Percentiles rank a stretch among this genome's conserved stretches.
These are phyloP conservation scores for Paraplagusia blochii DNA, from an alignment of 2,113 vertebrate species.

Conservation along the genomic window DNA sequence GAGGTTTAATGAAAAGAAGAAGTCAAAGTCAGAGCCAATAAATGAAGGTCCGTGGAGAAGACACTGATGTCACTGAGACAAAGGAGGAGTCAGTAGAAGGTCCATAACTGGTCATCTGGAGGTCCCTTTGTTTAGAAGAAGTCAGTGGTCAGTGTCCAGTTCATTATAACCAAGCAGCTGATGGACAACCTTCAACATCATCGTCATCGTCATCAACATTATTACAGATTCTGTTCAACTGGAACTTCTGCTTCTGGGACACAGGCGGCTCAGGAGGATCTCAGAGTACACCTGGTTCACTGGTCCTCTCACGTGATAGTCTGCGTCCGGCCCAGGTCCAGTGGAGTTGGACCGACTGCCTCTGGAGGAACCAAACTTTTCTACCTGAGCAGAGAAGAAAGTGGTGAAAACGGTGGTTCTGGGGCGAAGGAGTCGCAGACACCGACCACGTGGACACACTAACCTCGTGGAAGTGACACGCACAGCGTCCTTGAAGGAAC, in stretches of 20 bases:
- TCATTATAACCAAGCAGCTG: no score
- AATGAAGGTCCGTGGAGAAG: no score
- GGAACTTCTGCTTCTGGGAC: slow-evolving; percentile 58
- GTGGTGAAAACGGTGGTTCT: neutral
- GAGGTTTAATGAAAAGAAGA: no score
- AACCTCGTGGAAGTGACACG: slow-evolving; percentile 97
- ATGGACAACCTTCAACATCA: no score
- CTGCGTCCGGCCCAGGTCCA: slow-evolving; percentile 55
- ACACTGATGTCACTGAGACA: no score
- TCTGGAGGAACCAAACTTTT: slow-evolving; percentile 75
- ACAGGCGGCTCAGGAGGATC: slow-evolving; percentile 93
- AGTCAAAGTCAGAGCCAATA: no score
- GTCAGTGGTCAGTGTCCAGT: no score
- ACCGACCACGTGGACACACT: neutral
- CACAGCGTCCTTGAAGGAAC: slow-evolving; percentile 90
- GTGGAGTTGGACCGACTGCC: slow-evolving; percentile 38
- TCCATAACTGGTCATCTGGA: no score
- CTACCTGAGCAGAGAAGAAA: slow-evolving; percentile 75
- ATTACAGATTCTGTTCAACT: neutral
- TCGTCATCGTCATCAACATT: no score
- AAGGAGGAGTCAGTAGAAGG: no score
- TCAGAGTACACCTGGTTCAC: slow-evolving; percentile 94
- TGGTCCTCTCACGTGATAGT: slow-evolving; percentile 86
- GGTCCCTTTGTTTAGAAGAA: no score
- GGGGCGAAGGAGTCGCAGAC: neutral